Evolutionary conservation across 2,888 invertebrate species (phyloP).

Genomic region (Latrodectus elegans): DNA sequence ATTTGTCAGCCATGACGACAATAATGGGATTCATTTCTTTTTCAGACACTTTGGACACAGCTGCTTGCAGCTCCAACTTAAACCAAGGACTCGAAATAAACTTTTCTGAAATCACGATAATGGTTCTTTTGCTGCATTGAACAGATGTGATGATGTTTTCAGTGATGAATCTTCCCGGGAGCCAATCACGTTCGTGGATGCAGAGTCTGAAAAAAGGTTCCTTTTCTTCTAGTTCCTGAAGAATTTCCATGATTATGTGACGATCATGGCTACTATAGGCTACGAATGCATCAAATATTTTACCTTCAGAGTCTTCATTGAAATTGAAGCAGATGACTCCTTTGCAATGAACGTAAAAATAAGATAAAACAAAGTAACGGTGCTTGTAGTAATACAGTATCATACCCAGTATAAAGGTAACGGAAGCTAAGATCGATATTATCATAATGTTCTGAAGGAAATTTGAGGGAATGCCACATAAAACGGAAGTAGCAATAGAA

Average conservation of each 20-base stretch:
- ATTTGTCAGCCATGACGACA: slow-evolving; percentile 69
- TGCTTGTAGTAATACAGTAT: slow-evolving; percentile 69
- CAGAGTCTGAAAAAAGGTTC: slow-evolving; percentile 68
- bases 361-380: slow-evolving; percentile 70
- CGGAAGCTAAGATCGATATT: not conserved
- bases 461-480: slow-evolving; percentile 1
- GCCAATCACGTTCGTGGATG: slow-evolving; percentile 72
- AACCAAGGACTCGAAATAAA: slow-evolving; percentile 71
- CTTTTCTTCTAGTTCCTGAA: slow-evolving; percentile 69
- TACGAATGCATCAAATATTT: slow-evolving; percentile 71
- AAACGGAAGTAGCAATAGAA: not conserved
- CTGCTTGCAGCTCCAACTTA: slow-evolving; percentile 70
- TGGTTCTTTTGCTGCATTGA: slow-evolving; percentile 71
- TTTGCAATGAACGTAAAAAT: slow-evolving; percentile 70
- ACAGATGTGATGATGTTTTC: slow-evolving; percentile 71
- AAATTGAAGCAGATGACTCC: slow-evolving; percentile 63
- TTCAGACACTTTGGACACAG: slow-evolving; percentile 71
- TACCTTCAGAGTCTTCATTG: slow-evolving; percentile 66
- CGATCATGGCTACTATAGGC: slow-evolving; percentile 70
- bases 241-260: slow-evolving; percentile 68
- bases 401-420: slow-evolving; percentile 55
- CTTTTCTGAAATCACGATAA: slow-evolving; percentile 70
- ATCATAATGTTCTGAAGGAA: not conserved
- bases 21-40: slow-evolving; percentile 71
- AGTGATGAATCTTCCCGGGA: slow-evolving; percentile 70